Percentiles rank a stretch among this genome's conserved stretches.
Evolutionary conservation across 2,797 vertebrate species (phyloP).

Genomic region (Gymnoscopelus microlampas): DNA sequence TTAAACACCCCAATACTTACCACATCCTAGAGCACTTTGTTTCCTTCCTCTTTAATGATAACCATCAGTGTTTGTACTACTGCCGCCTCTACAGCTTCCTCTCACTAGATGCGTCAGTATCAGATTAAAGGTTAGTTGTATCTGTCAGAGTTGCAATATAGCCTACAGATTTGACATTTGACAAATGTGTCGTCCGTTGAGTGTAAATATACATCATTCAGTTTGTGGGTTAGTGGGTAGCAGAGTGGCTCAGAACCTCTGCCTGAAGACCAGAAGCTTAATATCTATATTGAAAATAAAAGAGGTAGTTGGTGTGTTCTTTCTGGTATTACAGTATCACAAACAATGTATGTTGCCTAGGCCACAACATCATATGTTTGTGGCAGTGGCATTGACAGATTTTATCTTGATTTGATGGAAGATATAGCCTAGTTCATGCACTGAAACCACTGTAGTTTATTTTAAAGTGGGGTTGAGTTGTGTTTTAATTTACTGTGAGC

Average conservation of each 20-base stretch:
- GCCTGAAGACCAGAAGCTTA: too few relatives aligned
- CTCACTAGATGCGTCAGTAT: too few relatives aligned
- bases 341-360: not conserved
- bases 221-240: too few relatives aligned
- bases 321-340: not conserved
- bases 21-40: fast-evolving
- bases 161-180: too few relatives aligned
- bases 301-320: not conserved
- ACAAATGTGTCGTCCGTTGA: too few relatives aligned
- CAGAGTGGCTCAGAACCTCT: too few relatives aligned
- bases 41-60: conserved; percentile 17
- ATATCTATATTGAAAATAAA: too few relatives aligned
- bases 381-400: conserved; percentile 1
- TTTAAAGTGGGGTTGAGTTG: not conserved
- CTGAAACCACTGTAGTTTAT: not conserved
- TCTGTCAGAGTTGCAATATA: too few relatives aligned
- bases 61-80: too few relatives aligned
- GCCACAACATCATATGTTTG: not conserved
- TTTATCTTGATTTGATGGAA: not conserved
- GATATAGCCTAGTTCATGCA: conserved; percentile 5
- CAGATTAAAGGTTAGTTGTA: too few relatives aligned
- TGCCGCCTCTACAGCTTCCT: not conserved
- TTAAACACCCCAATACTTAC: fast-evolving
- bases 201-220: too few relatives aligned
- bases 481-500: not conserved